Percentiles rank a stretch among this genome's conserved stretches.
Evolutionary conservation across 2,888 invertebrate species (phyloP).

Genomic region (Diploptera punctata): DNA sequence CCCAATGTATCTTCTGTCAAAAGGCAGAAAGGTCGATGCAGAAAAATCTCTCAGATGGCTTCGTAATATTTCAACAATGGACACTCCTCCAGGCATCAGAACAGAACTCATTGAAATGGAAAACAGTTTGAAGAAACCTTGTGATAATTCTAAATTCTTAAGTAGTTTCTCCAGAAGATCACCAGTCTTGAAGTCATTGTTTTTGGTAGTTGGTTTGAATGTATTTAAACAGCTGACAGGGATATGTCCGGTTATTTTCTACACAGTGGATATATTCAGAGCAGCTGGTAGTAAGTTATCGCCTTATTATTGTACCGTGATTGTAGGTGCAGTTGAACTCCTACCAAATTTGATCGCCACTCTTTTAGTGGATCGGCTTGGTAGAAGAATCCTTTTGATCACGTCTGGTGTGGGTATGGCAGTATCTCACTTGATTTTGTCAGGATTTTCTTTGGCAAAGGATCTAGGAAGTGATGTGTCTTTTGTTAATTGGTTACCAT

Average conservation of each 20-base stretch:
- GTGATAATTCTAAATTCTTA: too few species aligned
- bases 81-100: too few species aligned
- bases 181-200: too few species aligned
- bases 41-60: too few species aligned
- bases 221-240: slow-evolving; percentile 86
- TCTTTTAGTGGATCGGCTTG: neutral
- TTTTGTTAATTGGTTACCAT: slow-evolving; percentile 73
- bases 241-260: slow-evolving; percentile 85
- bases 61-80: too few species aligned
- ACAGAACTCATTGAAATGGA: too few species aligned
- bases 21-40: too few species aligned
- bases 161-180: too few species aligned
- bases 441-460: slow-evolving; percentile 73
- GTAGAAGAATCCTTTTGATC: neutral
- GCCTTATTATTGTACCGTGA: slow-evolving; percentile 71
- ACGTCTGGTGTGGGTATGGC: slow-evolving; percentile 76
- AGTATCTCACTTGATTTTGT: slow-evolving; percentile 68
- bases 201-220: slow-evolving; percentile 80
- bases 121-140: too few species aligned
- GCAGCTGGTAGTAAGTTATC: slow-evolving; percentile 70
- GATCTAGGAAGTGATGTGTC: slow-evolving; percentile 53
- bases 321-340: slow-evolving; percentile 81
- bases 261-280: slow-evolving; percentile 75
- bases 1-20: too few species aligned
- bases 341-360: neutral